Evolutionary conservation across 2,113 vertebrate genomes (phyloP), one percentile per base, ranked within the genome.

Genomic region (Daubentonia madagascariensis): DNA sequence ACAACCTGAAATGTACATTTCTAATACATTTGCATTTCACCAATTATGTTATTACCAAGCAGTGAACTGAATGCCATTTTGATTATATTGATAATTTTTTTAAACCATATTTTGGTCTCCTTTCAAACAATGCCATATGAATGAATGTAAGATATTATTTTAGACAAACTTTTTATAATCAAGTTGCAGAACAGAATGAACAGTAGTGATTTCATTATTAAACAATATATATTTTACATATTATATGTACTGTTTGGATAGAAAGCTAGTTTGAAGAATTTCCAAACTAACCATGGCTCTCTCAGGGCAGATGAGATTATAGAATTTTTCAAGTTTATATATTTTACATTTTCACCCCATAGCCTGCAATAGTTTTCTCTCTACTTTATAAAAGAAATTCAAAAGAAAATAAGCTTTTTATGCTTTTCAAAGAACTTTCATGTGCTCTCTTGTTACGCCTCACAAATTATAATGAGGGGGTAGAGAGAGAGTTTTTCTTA

Each of bases 121-220:
- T 76, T 96, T 92, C 28, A 94, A 83, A n/a, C 32, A 94, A 80
- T 48, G 10, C 68, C 68, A 80, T 79, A 89, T 89, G 61, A 89
- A 89, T 89, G 61, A 89, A 78, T 50, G 5, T 75, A 91, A 54
- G 30, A 84, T 70, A 43, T 43, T 78, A 93, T 84, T 79, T 91
- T 76, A 81, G n/a, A 59, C 5, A 89, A 54, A 18, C 10, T 40
- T 89, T 81, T 87, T 18, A 67, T 90, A 73, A 78, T 89, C 13
- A 72, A 68, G 18, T 65, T 83, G 12, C 4, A 94, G 20, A 93
- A 32, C 2, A 75, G 54, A 88, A 83, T 75, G 61, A 84, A 86
- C 45, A 67, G 32, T 18, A 84, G 18, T n/a, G 20, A 85, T 32
- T 94, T 45, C 75, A 52, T 75, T 48, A 91, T 40, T 70, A 78